These are phyloP conservation scores for Rhinichthys klamathensis DNA, from an alignment of 2,113 vertebrate species.

Conservation along the genomic window DNA sequence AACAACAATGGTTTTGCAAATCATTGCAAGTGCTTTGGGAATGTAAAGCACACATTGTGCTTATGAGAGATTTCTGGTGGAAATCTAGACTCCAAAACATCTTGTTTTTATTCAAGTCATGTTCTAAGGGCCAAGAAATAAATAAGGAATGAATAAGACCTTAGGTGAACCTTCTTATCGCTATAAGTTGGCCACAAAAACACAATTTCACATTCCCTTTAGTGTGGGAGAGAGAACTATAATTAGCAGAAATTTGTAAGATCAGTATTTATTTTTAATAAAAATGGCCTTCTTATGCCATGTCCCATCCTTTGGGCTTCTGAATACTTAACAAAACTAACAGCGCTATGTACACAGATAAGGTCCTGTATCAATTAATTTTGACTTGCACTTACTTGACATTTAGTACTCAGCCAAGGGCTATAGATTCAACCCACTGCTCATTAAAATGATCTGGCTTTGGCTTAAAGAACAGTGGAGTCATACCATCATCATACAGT, in stretches of 20 bases:
- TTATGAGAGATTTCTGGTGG: background rate
- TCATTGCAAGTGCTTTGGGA: background rate
- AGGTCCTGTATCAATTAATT: conserved; percentile 28
- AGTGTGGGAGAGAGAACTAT: background rate
- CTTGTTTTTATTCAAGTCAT: background rate
- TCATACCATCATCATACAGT: background rate
- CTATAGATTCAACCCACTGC: conserved; percentile 13
- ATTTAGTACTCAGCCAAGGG: conserved; percentile 17
- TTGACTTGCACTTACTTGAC: conserved; percentile 33
- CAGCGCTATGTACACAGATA: background rate
- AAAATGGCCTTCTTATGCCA: conserved; percentile 4
- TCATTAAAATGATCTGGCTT: conserved; percentile 17
- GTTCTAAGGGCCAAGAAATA: background rate
- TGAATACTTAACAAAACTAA: conserved; percentile 1
- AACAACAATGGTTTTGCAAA: background rate
- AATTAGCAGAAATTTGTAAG: background rate
- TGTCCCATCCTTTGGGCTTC: background rate
- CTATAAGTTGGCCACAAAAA: background rate
- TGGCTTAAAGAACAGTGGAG: background rate
- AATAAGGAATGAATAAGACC: conserved; percentile 13
- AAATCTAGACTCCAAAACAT: conserved; percentile 8
- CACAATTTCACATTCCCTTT: conserved; percentile 22
- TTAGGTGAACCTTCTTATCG: background rate
- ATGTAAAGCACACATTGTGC: background rate
- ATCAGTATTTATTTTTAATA: conserved; percentile 11